These are phyloP conservation scores for Agonopterix alstromeriana DNA, from an alignment of 2,888 invertebrate species.

Conservation along the genomic window DNA sequence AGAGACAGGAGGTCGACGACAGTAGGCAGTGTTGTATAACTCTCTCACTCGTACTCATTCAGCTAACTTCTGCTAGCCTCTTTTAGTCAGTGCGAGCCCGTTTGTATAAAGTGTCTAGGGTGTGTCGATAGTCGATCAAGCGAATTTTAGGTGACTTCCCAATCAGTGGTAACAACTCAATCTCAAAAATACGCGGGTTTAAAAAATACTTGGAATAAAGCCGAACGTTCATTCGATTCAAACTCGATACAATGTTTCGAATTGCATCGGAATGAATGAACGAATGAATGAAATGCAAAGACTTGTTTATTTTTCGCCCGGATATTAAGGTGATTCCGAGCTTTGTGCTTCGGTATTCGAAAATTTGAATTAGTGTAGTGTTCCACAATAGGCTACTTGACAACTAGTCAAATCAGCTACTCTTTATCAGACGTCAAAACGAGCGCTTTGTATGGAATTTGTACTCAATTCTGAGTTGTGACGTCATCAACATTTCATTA, in stretches of 20 bases:
- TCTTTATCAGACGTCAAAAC: too few relatives aligned
- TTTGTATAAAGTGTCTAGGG: too few relatives aligned
- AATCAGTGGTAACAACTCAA: not conserved
- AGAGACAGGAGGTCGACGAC: too few relatives aligned
- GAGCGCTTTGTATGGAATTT: too few relatives aligned
- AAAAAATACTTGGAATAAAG: constrained; percentile 16
- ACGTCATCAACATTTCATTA: too few relatives aligned
- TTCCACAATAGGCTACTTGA: too few relatives aligned
- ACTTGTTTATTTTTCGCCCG: constrained; percentile 33
- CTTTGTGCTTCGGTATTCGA: not conserved
- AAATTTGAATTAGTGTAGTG: not conserved
- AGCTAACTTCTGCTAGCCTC: too few relatives aligned
- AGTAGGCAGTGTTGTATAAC: too few relatives aligned
- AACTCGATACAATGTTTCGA: constrained; percentile 21
- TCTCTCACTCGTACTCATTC: too few relatives aligned
- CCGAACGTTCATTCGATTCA: constrained; percentile 23
- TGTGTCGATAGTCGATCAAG: not conserved
- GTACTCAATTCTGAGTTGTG: too few relatives aligned
- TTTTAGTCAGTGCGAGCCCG: too few relatives aligned
- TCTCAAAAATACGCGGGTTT: constrained; percentile 6
- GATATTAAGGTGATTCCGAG: constrained; percentile 27
- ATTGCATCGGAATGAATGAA: constrained; percentile 22
- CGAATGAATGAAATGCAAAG: constrained; percentile 33
- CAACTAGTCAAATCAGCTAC: too few relatives aligned
- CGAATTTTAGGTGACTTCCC: not conserved